Base-by-base conservation (phyloP, 92 coral and sea anemone genomes). In the Palythoa grandiflora region DNA sequence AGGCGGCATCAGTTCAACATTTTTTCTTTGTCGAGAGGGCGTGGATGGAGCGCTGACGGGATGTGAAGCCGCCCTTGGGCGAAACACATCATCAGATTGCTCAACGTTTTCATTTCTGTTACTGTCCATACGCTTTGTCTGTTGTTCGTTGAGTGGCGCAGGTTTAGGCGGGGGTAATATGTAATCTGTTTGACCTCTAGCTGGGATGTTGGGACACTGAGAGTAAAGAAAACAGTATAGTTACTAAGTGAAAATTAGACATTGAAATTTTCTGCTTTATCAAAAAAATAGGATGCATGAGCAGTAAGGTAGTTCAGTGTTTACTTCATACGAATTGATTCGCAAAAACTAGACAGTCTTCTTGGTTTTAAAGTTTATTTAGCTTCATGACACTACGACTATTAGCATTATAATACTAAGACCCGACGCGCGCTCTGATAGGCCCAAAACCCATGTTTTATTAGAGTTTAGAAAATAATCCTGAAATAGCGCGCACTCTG, bases 81-180 rank as follows among this genome's bases (percentile, higher is more conserved):
- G 84, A 57, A 60, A 48, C 21, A 74, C 68, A 15, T 87, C 87
- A 37, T 78, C 90, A 13, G 21, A 70, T 13, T 93, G 89, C n/a
- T 92, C 94, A 44, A 60, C 74, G 83, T 68, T 81, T 2, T 91
- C 92, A 68, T 88, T 84, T n/a, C 36, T 76, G 16, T 77, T 87
- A 51, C 83, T 88, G 1, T 90, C 57, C 48, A 88, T 88, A 73
- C 95, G 88, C 63, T 88, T 93, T 28, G 91, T 75, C 47, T 89
- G 90, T 60, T 57, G 73, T 59, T 74, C 80, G 55, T 54, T 74
- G 93, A 87, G 88, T 13, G 98, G 98, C 3, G 90, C 71, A 2
- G 93, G 91, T 57, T 95, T 95, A n/a, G 98, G 98, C 1, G 98
- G 96, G 2, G 93, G 93, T 40, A 95, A 91, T 12, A 93, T 91